These are phyloP conservation scores for Pelochelys cantorii DNA, from an alignment of 2,797 vertebrate species.

Conservation along the genomic window DNA sequence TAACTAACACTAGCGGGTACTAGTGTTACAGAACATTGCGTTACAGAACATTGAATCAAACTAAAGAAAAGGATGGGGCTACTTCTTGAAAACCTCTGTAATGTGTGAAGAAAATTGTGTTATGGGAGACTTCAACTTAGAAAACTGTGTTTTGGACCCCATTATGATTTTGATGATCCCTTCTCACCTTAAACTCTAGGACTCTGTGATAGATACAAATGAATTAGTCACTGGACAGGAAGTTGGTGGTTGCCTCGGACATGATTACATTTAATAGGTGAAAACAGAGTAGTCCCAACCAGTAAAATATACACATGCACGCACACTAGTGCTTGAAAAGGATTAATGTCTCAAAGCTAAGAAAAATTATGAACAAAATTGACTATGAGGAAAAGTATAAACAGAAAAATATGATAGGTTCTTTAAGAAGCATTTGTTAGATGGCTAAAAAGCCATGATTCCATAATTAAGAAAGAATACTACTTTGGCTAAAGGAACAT, in stretches of 20 bases:
- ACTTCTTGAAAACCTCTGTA: not conserved
- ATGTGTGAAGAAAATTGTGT: not conserved
- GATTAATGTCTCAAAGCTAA: no score
- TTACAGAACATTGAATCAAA: not conserved
- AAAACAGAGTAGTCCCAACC: no score
- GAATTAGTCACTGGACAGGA: not conserved
- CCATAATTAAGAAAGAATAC: no score
- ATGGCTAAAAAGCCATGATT: no score
- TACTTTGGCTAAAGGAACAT: no score
- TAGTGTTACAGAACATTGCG: not conserved
- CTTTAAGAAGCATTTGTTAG: no score
- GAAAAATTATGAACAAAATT: no score
- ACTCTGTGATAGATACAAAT: not conserved
- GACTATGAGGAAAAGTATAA: no score
- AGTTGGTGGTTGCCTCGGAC: no score
- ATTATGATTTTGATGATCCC: not conserved
- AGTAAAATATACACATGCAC: not conserved
- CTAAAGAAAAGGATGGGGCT: not conserved
- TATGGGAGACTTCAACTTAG: not conserved
- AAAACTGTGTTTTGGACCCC: not conserved
- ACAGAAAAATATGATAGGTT: no score
- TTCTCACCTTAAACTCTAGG: not conserved
- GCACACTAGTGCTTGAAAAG: no score
- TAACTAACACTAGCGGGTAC: not conserved
- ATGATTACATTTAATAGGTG: not conserved